Evolutionary conservation across 2,888 invertebrate genomes (phyloP), one percentile per base, ranked within the genome.

Genomic region (Mythimna loreyi): DNA sequence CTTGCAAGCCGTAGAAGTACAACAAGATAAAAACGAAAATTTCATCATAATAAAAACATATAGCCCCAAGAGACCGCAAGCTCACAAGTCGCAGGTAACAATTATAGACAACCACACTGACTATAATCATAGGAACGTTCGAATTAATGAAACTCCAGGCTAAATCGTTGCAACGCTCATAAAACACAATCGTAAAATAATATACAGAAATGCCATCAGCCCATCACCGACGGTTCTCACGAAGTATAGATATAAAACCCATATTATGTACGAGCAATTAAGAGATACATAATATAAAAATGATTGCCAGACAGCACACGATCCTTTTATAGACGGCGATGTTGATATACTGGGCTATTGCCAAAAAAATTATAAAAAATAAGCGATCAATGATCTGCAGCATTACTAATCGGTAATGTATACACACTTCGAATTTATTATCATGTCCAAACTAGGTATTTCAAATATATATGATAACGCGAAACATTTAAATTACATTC

Each of bases 291-390:
- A 86, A 84, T 85, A 88, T 86, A 86, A 86, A 85, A 87, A 85
- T 88, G 84, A 88, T 87, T 87, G 86, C 85, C 72, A 81, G 82
- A 79, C 84, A 81, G 80, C 85, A 82, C 81, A 82, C 83, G 85
- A 84, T 83, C 84, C 83, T 82, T 84, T 82, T 83, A 84, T 85
- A 84, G 82, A 61, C 74, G 67, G 78, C 80, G 58, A 72, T 77
- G 89, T 87, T 87, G 85, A 88, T 88, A 89, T 85, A 87, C 87
- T 86, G 84, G 83, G 79, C 77, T 83, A 80, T 75, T 82, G 83
- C 84, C 86, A 90, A 88, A 90, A 89, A 82, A 78, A 68, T 2
- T 0, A 60, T 56, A 74, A 78, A 86, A 86, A 83, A 82, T 78
- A 47, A 65, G 84, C 83, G 88, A 87, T 86, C 89, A 85, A 83